Evolutionary conservation across 2,888 invertebrate species (phyloP), one percentile per base, ranked within the genome.

Genomic region (Ectropis crepuscularia): DNA sequence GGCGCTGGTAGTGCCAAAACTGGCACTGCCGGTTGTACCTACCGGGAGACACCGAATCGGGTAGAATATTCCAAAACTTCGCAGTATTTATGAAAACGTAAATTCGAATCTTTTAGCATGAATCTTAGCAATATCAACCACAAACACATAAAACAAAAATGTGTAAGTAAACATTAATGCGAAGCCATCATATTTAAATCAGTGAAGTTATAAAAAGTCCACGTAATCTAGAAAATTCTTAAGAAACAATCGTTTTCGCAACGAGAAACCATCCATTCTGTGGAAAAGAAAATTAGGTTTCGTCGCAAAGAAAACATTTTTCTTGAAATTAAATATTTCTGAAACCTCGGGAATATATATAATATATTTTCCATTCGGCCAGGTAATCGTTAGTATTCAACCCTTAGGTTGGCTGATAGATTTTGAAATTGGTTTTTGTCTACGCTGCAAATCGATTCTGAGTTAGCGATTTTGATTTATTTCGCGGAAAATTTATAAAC

Each of bases 361-460:
- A 50, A 50, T 39, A 9, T 38, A 11, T 9, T 38, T 6, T 39
- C 6, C 38, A 50, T 39, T 50, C 12, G 39, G 38, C 39, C 12
- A 12, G n/a, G 39, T 10, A 50, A 11, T 6, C 41, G n/a, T 39
- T 39, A 50, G 11, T 50, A 39, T 50, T 39, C 48, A n/a, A n/a
- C 37, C 37, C 48, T 49, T 37, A 37, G 5, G 0, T 49, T 49
- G 48, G 37, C n/a, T 50, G 37, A 48, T 37, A 38, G 37, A 38
- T 50, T 38, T 50, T 7, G 4, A 50, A 50, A 38, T 11, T 12
- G 38, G 5, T 36, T 37, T 49, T 49, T 37, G 37, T 37, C 37
- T 36, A n/a, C 11, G n/a, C 16, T 9, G 6, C 10, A 36, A 49
- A 9, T 41, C 41, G 0, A 7, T 41, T 41, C 41, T 41, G 8